phyloP scores from a whole-genome alignment of 1,140 invertebrate genomes.

The Drosophila simulans region DNA sequence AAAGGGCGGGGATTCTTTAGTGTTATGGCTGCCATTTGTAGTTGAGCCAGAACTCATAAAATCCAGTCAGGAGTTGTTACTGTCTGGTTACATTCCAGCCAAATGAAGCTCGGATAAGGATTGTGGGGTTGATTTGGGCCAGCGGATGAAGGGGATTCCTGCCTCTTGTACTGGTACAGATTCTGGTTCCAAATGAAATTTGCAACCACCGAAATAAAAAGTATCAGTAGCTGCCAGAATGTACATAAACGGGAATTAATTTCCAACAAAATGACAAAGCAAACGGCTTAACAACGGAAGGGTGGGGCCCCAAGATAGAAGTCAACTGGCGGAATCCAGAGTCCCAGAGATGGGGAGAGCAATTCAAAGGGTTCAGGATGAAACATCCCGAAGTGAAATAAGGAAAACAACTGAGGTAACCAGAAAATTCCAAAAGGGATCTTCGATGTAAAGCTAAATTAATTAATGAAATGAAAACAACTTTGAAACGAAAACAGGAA shows the following conservation, averaged over 20 bases:
- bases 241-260: constrained; percentile 76
- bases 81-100: constrained; percentile 31
- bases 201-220: constrained; percentile 73
- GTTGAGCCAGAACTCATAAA: constrained; percentile 77
- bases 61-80: constrained; percentile 69
- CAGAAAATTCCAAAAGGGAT: constrained; percentile 18
- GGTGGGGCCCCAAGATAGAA: constrained; percentile 38
- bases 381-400: constrained; percentile 11
- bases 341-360: neutral
- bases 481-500: neutral
- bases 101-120: constrained; percentile 41
- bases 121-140: constrained; percentile 14
- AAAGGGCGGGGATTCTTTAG: constrained; percentile 57
- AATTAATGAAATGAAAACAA: constrained; percentile 44
- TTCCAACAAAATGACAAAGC: constrained; percentile 64
- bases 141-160: neutral
- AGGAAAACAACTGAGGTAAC: constrained; percentile 32
- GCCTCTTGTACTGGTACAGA: too few species aligned
- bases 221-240: constrained; percentile 47
- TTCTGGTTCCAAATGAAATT: constrained; percentile 62
- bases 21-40: constrained; percentile 76
- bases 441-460: constrained; percentile 31
- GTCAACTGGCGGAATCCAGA: constrained; percentile 24
- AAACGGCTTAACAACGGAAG: constrained; percentile 62
- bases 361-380: constrained; percentile 27